Evolutionary conservation across 2,888 invertebrate genomes (phyloP).

Genomic region (Prosopocoilus inquinatus): DNA sequence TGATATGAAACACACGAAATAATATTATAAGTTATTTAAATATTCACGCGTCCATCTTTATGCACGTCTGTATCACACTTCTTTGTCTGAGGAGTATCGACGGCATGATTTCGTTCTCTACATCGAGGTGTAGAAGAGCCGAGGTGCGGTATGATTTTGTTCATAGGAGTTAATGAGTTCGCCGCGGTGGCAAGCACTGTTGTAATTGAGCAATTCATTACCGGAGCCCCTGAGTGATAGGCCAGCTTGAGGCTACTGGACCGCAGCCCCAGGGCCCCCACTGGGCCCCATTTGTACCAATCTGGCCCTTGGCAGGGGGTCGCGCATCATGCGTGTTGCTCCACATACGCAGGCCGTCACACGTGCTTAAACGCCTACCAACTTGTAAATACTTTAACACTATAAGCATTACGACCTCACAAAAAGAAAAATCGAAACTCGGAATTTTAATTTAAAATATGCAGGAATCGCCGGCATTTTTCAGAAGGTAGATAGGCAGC

Average conservation of each 20-base stretch:
- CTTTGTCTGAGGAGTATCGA: too few species aligned
- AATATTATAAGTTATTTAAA: slow-evolving; percentile 20
- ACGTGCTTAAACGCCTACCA: background rate
- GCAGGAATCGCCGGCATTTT: too few species aligned
- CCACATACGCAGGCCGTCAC: slow-evolving; percentile 7
- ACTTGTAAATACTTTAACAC: too few species aligned
- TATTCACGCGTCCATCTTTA: slow-evolving; percentile 1
- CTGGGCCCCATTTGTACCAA: slow-evolving; percentile 41
- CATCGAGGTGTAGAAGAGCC: background rate
- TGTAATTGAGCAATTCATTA: slow-evolving; percentile 45
- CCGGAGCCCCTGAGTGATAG: slow-evolving; percentile 36
- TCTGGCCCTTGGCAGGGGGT: slow-evolving; percentile 38
- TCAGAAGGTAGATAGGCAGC: background rate
- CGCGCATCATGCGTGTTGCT: slow-evolving; percentile 23
- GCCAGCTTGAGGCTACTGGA: slow-evolving; percentile 39
- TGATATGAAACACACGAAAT: slow-evolving; percentile 31
- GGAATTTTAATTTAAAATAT: too few species aligned
- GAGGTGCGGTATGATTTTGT: slow-evolving; percentile 33
- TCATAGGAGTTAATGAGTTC: slow-evolving; percentile 41
- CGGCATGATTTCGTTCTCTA: too few species aligned
- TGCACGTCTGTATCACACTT: too few species aligned
- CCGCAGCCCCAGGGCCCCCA: slow-evolving; percentile 34
- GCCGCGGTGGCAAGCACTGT: slow-evolving; percentile 40
- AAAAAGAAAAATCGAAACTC: too few species aligned
- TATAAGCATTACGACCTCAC: too few species aligned